These are phyloP conservation scores for Nephrotoma appendiculata DNA, from an alignment of 2,888 invertebrate species.

Conservation along the genomic window DNA sequence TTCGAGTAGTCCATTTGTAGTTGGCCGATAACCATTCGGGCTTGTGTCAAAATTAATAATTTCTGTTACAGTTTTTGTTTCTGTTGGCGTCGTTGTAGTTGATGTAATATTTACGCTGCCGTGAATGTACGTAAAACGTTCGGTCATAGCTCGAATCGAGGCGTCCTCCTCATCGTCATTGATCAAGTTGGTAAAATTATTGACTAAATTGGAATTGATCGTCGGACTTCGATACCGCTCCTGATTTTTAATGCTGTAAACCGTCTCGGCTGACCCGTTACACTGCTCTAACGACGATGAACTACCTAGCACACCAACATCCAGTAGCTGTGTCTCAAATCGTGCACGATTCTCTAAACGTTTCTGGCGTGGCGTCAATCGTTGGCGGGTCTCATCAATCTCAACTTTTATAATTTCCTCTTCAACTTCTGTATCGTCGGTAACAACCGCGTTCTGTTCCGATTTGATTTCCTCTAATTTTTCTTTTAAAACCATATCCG, in stretches of 20 bases:
- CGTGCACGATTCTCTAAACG: slow-evolving; percentile 50
- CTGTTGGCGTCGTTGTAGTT: slow-evolving; percentile 19
- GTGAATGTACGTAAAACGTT: slow-evolving; percentile 24
- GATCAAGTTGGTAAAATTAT: background rate
- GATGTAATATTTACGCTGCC: slow-evolving; percentile 10
- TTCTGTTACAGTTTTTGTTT: slow-evolving; percentile 3
- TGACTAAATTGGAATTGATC: background rate
- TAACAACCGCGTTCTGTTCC: slow-evolving; percentile 13
- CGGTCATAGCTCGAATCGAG: slow-evolving; percentile 26
- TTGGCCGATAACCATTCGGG: slow-evolving; percentile 41
- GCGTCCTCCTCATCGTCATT: slow-evolving; percentile 20
- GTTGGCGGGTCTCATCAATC: slow-evolving; percentile 21
- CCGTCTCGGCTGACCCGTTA: background rate
- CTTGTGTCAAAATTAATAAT: slow-evolving; percentile 20
- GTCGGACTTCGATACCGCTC: background rate
- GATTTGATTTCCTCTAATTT: slow-evolving; percentile 18
- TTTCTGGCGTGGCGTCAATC: slow-evolving; percentile 41
- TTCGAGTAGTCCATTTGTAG: background rate
- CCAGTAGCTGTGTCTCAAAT: slow-evolving; percentile 50
- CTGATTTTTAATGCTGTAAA: background rate
- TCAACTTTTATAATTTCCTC: slow-evolving; percentile 28
- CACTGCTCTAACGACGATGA: background rate
- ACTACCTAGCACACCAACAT: background rate
- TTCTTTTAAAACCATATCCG: slow-evolving; percentile 34
- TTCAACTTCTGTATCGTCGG: slow-evolving; percentile 29